Base-by-base conservation (phyloP, 2,888 invertebrate genomes). In the Xylocampa areola region DNA sequence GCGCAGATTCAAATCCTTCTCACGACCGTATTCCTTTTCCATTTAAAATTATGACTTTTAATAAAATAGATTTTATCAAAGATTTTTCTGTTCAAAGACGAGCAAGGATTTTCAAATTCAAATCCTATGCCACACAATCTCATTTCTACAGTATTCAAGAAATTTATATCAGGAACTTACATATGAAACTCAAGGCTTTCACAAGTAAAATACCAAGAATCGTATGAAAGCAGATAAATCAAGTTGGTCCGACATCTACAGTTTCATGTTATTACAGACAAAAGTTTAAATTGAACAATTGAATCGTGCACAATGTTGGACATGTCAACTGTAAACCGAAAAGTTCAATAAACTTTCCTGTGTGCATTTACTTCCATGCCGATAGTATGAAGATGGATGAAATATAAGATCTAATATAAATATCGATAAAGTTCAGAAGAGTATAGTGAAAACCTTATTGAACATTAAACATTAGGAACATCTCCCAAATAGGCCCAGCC, bases 271-370 rank as follows among this genome's bases (percentile, higher is more conserved):
- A 60, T 57, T 51, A 21, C 40, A 43, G 54, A 63, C 51, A 16
- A 49, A 71, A 73, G 37, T 78, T 67, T 50, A 63, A 61, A 76
- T 73, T 65, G 68, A 58, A 65, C 67, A 68, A 68, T 73, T 55
- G 67, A 60, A 67, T 63, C 40, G 49, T 29, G 23, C 5, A 19
- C n/a, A 27, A 64, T 70, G 13, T 70, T 69, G 8, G 27, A 27
- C 36, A 43, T 39, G 39, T 44, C 37, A 35, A 19, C 8, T 4
- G 37, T 25, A 29, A 43, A 62, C 11, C 16, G 30, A 25, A 55
- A 14, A n/a, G 1, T 36, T 23, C 14, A 16, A 36, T 48, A 49
- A 45, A 45, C 11, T 39, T 36, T 41, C 16, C 14, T 17, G 29
- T 25, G 29, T 23, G 40, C 23, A 30, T 47, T 66, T 2, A 16